phyloP scores from a whole-genome alignment of 2,797 vertebrate species.

The Epinephelus coioides region DNA sequence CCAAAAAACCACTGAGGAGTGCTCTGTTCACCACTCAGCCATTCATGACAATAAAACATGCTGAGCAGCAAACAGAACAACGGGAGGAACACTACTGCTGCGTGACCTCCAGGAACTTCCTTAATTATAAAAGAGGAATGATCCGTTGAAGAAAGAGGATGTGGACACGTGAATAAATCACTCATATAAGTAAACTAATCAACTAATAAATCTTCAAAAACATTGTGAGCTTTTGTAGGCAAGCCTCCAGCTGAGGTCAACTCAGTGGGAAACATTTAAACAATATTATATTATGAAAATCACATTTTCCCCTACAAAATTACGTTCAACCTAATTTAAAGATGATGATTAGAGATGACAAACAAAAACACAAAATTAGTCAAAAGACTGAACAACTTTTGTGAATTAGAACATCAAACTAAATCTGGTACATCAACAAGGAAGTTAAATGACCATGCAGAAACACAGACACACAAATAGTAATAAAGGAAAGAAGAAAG shows the following conservation, averaged over 20 bases:
- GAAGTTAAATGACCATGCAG: background rate
- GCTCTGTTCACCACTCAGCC: conserved; percentile 30
- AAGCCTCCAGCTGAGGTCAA: background rate
- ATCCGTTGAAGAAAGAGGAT: conserved; percentile 58
- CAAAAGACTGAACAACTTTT: background rate
- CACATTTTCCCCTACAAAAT: background rate
- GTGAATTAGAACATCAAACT: conserved; percentile 4
- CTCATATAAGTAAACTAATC: conserved; percentile 1
- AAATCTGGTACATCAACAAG: conserved; percentile 4
- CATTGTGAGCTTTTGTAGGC: conserved; percentile 7
- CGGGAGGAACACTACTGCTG: conserved; percentile 34
- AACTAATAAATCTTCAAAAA: conserved; percentile 24
- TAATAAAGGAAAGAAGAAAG: background rate
- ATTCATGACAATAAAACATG: conserved; percentile 37
- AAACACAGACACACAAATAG: background rate
- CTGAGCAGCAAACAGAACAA: conserved; percentile 28
- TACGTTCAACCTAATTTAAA: background rate
- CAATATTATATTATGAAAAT: background rate
- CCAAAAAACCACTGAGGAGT: conserved; percentile 18
- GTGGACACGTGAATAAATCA: conserved; percentile 40
- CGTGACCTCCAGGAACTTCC: conserved; percentile 57
- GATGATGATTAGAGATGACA: background rate
- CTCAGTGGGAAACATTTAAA: conserved; percentile 16
- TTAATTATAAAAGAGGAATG: conserved; percentile 63
- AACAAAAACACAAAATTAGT: conserved; percentile 6